A percentile compares a stretch with the other conserved stretches of the same genome.
Conservation (phyloP, 2,888 invertebrate genomes). For the Oconnorella tubifera region DNA sequence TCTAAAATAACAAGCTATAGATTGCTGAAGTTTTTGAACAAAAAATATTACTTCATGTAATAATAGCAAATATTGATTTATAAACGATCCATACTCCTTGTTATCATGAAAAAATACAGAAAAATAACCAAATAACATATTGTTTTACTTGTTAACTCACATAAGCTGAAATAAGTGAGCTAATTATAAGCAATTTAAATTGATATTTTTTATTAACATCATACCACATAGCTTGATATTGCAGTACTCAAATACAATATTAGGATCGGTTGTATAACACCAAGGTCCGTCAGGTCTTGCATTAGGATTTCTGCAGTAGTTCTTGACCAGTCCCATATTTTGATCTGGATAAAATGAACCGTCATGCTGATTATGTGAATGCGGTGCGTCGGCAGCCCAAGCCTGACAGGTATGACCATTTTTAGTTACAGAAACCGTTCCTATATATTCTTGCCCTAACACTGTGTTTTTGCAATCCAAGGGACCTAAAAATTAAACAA, state of each 20-base stretch:
- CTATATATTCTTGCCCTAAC: not conserved
- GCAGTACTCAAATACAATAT: slow-evolving; percentile 48
- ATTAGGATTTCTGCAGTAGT: slow-evolving; percentile 62
- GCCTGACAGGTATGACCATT: not conserved
- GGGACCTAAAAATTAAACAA: not conserved
- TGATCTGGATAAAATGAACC: slow-evolving; percentile 3
- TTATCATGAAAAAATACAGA: too few species aligned
- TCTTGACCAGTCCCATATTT: slow-evolving; percentile 36
- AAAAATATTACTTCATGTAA: too few species aligned
- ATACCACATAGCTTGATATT: slow-evolving; percentile 34
- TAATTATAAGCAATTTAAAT: too few species aligned
- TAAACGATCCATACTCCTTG: too few species aligned
- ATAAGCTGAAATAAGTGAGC: too few species aligned
- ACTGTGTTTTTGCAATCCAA: not conserved
- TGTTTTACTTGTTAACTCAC: too few species aligned
- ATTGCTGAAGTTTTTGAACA: too few species aligned
- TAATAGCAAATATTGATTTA: too few species aligned
- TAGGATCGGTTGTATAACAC: slow-evolving; percentile 58
- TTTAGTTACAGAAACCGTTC: not conserved
- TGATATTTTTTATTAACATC: too few species aligned
- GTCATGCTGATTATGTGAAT: not conserved
- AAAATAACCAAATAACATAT: too few species aligned
- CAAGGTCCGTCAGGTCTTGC: slow-evolving; percentile 59
- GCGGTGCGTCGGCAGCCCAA: not conserved
- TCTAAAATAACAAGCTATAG: too few species aligned